Base-by-base conservation (phyloP, 2,113 vertebrate species). In the Sprattus sprattus region DNA sequence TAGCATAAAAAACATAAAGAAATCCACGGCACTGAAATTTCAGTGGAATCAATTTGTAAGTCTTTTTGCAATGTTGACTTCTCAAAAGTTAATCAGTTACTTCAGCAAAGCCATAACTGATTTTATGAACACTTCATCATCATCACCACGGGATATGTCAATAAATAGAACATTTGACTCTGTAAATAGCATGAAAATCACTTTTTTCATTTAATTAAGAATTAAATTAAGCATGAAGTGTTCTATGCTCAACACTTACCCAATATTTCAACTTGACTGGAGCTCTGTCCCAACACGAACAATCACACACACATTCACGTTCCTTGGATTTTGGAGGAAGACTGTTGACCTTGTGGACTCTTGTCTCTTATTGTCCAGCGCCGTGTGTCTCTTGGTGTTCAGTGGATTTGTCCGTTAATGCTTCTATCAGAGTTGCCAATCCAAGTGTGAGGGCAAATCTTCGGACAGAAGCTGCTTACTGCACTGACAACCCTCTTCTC, bases 211-310 rank as follows among this genome's bases (percentile, higher is more conserved):
- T 0, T 15, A 28, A 78, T 78, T 78, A 78, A 78, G 28, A 44
- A 78, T 78, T 78, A 44, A 78, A 78, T 78, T 28, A 78, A 78
- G 71, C 71, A 78, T 78, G 1, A 78, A 78, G 32, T 78, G 71
- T 32, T 39, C 2, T 32, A 13, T 78, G 9, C 71, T 45, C 82
- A 78, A 78, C 71, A 85, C 82, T 81, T 52, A 81, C 84, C 67
- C 81, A 88, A 45, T 13, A 22, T 81, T 78, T 88, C 83, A 88
- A 84, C 84, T 83, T 84, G 82, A 83, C 45, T 83, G 20, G 25
- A 81, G 84, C 49, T 57, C 3, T 32, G 47, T 81, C 71, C 81
- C 45, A 44, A 78, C 28, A 64, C 60, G 13, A 75, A 78, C 11
- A 78, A 78, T 78, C 71, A 67, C 80, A 81, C 81, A 60, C 71